Evolutionary conservation across 1,140 invertebrate species (phyloP), one percentile per base, ranked within the genome.

Genomic region (Saxidomus purpurata): DNA sequence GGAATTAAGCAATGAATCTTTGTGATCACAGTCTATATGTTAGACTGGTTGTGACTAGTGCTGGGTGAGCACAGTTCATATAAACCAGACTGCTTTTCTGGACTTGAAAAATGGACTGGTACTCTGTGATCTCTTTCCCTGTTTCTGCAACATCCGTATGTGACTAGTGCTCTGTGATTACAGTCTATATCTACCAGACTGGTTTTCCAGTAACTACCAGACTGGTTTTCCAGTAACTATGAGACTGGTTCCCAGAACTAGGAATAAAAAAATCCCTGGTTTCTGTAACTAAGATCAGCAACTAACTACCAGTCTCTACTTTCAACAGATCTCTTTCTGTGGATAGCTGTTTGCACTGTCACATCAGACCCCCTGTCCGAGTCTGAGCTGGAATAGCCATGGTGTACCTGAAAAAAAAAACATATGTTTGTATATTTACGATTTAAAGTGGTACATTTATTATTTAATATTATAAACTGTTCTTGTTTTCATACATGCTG

Each of bases 281-380:
- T 43, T 8, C 43, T 43, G 43, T 43, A 43, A 43, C 15, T 8
- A 43, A 43, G 4, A 15, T 43, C 43, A 43, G 34, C 13, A n/a
- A n/a, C n/a, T 19, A 28, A 59, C 40, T 83, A 91, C 90, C 91
- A 92, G 22, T 88, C 91, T 40, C 88, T 59, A 4, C 84, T 90
- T 43, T 93, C 93, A 52, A 92, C 82, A 0, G 91, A 91, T 3
- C 90, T 90, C 61, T 91, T 91, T n/a, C 90, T 92, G 52, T 94
- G 93, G 34, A 95, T 93, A 22, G 94, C 93, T 28, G 94, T 93
- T 9, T 91, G 89, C 15, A 95, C 94, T 25, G 94, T 95, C 22
- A 93, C 92, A 83, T 95, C 93, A 19, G 94, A 95, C 83, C 94
- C 93, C 34, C 93, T 92, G 87, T 95, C 94, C 13, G 94, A 95